phyloP scores from a whole-genome alignment of 53 echinoderm and acorn worm species.

The Holothuria leucospilota region DNA sequence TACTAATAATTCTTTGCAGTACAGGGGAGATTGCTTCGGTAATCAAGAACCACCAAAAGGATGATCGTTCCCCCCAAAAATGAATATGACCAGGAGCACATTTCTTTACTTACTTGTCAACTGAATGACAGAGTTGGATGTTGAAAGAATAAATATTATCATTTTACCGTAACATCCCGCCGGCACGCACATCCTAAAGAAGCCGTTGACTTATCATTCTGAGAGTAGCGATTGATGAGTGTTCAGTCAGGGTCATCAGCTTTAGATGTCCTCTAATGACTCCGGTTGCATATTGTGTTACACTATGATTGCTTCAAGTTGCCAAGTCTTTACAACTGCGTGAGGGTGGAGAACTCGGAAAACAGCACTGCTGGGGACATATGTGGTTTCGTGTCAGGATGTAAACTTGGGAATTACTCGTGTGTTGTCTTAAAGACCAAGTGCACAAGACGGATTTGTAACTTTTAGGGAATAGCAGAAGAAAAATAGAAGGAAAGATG shows the following conservation, averaged over 20 bases:
- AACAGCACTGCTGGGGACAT: too few relatives aligned
- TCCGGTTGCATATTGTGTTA: slow-evolving; percentile 4
- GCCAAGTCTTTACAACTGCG: too few relatives aligned
- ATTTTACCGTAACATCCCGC: slow-evolving; percentile 43
- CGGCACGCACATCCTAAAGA: slow-evolving; percentile 28
- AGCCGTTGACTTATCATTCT: slow-evolving; percentile 40
- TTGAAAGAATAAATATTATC: slow-evolving; percentile 47
- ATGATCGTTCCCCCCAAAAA: slow-evolving; percentile 45
- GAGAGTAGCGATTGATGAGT: slow-evolving; percentile 41
- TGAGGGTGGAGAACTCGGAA: too few relatives aligned
- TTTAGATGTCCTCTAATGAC: slow-evolving; percentile 44
- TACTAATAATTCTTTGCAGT: slow-evolving; percentile 29
- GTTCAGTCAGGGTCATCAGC: slow-evolving; percentile 43
- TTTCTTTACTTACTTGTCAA: slow-evolving; percentile 41
- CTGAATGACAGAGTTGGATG: slow-evolving; percentile 41
- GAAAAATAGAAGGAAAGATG: too few relatives aligned
- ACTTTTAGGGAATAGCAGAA: too few relatives aligned
- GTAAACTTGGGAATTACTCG: too few relatives aligned
- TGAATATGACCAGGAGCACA: slow-evolving; percentile 40
- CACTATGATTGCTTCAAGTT: too few relatives aligned
- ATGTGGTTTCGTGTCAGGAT: too few relatives aligned
- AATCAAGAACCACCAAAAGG: slow-evolving; percentile 28
- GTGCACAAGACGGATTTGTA: too few relatives aligned
- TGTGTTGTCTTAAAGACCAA: too few relatives aligned
- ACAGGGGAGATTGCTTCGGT: slow-evolving; percentile 25